Evolutionary conservation across 2,113 vertebrate species (phyloP), one percentile per base, ranked within the genome.

Genomic region (Delphinus delphis): DNA sequence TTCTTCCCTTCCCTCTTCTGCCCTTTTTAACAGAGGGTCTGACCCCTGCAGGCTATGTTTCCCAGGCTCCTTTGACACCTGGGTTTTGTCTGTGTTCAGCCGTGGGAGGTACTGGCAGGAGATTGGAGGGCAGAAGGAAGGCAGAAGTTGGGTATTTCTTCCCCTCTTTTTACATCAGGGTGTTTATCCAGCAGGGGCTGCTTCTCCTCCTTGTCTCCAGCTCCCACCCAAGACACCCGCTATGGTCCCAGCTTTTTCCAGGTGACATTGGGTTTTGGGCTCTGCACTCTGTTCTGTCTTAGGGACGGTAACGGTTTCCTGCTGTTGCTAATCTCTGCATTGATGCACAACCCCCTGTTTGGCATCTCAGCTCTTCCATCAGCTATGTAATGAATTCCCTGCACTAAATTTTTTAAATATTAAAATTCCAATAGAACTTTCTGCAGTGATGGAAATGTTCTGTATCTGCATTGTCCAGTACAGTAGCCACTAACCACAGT

Each of bases 331-430:
- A 53, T 71, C 55, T 95, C 70, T 77, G 65, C 23, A 50, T 60
- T 92, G 63, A 65, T 74, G 33, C 67, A 71, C 25, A 82, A 36
- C 14, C 20, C 26, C 23, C 88, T 25, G 0, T 82, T 70, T 70
- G 73, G 25, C 62, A 36, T 88, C 65, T 80, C 33, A 85, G 71
- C 26, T 94, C 18, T 68, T 76, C 12, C 62, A 2, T 91, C 31
- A 77, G 28, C 33, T 63, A 8, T 55, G 20, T 53, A 81, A 41
- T 76, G 36, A 63, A 81, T 76, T 96, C 25, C 26, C 25, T 95
- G 60, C 36, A 81, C 76, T 89, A 76, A 94, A 74, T 95, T 92
- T 82, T 74, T 83, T 68, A 62, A 41, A 50, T 53, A 83, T 53
- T 68, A 31, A 60, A 21, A 26, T 93, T 67, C 70, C 50, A 77